A percentile compares a stretch with the other conserved stretches of the same genome.
phyloP scores from a whole-genome alignment of 1,140 invertebrate species.

The Neodiprion fabricii region DNA sequence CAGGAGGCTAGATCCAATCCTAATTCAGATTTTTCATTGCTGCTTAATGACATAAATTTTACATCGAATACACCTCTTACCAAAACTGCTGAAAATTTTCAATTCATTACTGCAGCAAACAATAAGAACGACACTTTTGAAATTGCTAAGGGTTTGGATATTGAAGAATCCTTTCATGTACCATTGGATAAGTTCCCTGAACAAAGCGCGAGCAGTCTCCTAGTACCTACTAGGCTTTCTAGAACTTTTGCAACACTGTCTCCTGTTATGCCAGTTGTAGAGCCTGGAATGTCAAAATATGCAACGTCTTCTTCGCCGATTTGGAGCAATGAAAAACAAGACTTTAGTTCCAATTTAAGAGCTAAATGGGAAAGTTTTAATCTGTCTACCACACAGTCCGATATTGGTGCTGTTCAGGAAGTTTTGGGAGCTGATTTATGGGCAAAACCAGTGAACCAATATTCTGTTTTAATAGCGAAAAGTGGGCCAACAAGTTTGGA shows the following conservation, averaged over 20 bases:
- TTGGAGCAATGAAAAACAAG: slow-evolving; percentile 17
- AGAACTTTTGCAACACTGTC: neutral
- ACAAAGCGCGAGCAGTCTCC: neutral
- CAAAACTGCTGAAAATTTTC: neutral
- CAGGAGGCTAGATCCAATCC: slow-evolving; percentile 13
- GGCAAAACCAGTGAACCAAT: slow-evolving; percentile 33
- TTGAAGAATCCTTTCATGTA: neutral
- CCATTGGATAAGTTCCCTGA: neutral
- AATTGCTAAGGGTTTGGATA: neutral
- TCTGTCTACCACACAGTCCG: slow-evolving; percentile 12
- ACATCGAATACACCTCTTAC: slow-evolving; percentile 25
- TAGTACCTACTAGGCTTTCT: neutral
- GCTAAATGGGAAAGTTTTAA: slow-evolving; percentile 13
- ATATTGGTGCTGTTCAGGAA: slow-evolving; percentile 35
- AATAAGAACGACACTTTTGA: neutral
- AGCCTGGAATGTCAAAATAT: slow-evolving; percentile 20
- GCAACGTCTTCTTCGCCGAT: slow-evolving; percentile 33
- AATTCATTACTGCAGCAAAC: neutral
- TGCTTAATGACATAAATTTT: slow-evolving; percentile 48
- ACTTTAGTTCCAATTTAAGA: slow-evolving; percentile 9
- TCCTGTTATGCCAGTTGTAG: neutral
- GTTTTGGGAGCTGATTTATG: slow-evolving; percentile 48
- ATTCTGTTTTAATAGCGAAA: neutral
- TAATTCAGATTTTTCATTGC: slow-evolving; percentile 41
- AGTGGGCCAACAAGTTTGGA: slow-evolving; percentile 15